phyloP scores from a whole-genome alignment of 2,888 invertebrate species.

The Melipona bicolor region DNA sequence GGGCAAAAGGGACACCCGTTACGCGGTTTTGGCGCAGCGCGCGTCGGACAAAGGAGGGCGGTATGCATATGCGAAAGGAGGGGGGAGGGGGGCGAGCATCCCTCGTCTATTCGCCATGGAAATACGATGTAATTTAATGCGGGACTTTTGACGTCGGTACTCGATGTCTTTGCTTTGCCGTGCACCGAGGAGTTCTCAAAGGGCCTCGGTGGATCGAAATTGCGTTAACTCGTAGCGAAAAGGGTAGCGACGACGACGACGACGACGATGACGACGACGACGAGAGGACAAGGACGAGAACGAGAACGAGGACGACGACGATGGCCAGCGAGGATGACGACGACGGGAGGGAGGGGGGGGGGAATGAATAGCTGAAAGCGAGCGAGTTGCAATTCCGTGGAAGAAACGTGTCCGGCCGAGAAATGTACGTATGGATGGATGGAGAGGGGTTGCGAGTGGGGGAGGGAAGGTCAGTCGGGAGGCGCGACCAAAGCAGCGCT shows the following conservation, averaged over 20 bases:
- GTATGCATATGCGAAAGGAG: constrained; percentile 63
- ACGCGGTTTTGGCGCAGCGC: constrained; percentile 57
- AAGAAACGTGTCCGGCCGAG: constrained; percentile 4
- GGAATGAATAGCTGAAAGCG: background rate
- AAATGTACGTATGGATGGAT: constrained; percentile 2
- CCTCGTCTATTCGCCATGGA: constrained; percentile 76
- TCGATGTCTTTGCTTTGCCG: constrained; percentile 71
- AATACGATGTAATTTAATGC: constrained; percentile 77
- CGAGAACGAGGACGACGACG: background rate
- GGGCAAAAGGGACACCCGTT: constrained; percentile 63
- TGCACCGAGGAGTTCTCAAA: constrained; percentile 49
- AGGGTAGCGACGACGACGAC: background rate
- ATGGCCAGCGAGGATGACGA: background rate
- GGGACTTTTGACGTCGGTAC: constrained; percentile 75
- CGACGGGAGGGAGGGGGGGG: background rate
- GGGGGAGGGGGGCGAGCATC: constrained; percentile 30
- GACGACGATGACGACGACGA: background rate
- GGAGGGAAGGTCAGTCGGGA: constrained; percentile 27
- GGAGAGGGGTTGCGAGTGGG: background rate
- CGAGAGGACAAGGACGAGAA: background rate
- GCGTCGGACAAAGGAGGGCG: constrained; percentile 71
- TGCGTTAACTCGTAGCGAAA: constrained; percentile 57
- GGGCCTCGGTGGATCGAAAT: constrained; percentile 60
- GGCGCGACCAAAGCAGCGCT: constrained; percentile 53
- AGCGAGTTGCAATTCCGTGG: background rate